Conservation (phyloP, 2,888 invertebrate species). For the Pelosia muscerda region DNA sequence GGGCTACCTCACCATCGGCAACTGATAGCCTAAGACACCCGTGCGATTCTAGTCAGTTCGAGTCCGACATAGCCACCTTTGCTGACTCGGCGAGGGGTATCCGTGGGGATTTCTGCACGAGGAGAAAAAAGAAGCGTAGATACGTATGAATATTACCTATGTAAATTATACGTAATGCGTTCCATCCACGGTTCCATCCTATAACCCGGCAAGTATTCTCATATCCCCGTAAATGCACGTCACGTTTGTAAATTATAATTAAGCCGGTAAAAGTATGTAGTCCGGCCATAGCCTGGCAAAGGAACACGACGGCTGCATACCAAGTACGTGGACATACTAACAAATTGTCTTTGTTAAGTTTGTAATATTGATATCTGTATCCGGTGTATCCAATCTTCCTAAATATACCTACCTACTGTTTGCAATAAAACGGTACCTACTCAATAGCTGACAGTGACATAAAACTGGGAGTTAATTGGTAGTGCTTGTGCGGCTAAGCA, state of each 20-base stretch:
- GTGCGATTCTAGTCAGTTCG: no score
- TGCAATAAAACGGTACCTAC: no score
- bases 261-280: conserved; percentile 45
- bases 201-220: neutral
- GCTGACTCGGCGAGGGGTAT: no score
- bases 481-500: no score
- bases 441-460: no score
- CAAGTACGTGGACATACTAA: conserved; percentile 17
- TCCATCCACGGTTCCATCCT: neutral
- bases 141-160: neutral
- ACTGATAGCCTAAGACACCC: no score
- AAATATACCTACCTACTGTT: neutral
- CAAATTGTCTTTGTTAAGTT: conserved; percentile 20
- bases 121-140: no score
- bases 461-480: no score
- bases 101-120: no score
- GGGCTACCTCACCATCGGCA: no score
- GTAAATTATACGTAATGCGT: neutral
- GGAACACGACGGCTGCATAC: conserved; percentile 30
- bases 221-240: conserved; percentile 18
- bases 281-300: conserved; percentile 20
- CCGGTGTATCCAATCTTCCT: conserved; percentile 13
- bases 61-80: no score
- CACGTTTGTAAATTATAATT: conserved; percentile 40
- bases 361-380: conserved; percentile 17